Base-by-base conservation (phyloP, 1,140 invertebrate species). In the Hylaeus anthracinus region DNA sequence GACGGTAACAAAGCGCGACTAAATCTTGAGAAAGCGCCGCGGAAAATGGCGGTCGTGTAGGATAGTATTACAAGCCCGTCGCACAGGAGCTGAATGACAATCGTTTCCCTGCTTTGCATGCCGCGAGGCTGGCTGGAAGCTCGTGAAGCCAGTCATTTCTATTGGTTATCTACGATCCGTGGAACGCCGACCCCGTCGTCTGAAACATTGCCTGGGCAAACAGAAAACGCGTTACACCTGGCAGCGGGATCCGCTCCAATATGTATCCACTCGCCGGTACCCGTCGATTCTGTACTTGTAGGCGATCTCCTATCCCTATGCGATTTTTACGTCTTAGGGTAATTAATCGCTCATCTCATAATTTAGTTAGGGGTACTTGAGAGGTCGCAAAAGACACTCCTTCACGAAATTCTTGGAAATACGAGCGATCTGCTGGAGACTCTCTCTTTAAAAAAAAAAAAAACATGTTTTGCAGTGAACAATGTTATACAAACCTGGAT, bases 71-170 rank as follows among this genome's bases (percentile, higher is more conserved):
- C 58, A 70, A 72, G 26, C 26, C 45, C 26, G 56, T 41, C 61
- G 70, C 39, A 65, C 51, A 61, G 14, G 39, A 37, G 43, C 1
- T 60, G 66, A 87, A 86, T 66, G 73, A 83, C 65, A 73, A 81
- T 83, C 80, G 5, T 15, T 64, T 53, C 45, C 60, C 70, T 84
- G 26, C 79, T 87, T 86, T 83, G 74, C 71, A 86, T 78, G 79
- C 79, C 66, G 75, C 39, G 41, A 14, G 60, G 53, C 55, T 43
- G 6, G 37, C 26, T 51, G 56, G 56, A 53, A 74, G 55, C 55
- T 43, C 61, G 48, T 51, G 26, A 78, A 74, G 65, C 64, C 73
- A 60, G 64, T 77, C 73, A 73, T 83, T 86, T 83, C 72, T 70
- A 85, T 66, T 58, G 83, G 51, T 84, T 84, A 79, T 67, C 66